Conservation (phyloP, 2,888 invertebrate genomes). For the Trichogramma dendrolimi region DNA sequence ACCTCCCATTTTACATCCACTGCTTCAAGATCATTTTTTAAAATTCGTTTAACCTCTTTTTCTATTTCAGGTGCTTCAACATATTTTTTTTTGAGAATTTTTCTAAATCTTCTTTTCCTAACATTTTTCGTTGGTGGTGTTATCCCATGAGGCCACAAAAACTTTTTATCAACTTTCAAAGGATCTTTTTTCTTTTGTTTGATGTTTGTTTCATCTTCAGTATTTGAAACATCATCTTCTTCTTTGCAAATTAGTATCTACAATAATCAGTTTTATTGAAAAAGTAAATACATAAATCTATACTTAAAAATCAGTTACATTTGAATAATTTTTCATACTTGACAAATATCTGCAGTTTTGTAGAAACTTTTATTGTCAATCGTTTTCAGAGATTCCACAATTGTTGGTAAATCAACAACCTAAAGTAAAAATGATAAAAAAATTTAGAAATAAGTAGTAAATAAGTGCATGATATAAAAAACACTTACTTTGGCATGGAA, state of each 20-base stretch:
- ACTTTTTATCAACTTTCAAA: constrained; percentile 84
- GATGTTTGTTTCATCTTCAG: constrained; percentile 74
- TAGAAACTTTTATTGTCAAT: constrained; percentile 96
- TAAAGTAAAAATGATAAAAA: constrained; percentile 35
- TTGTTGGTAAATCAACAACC: constrained; percentile 86
- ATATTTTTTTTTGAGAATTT: constrained; percentile 93
- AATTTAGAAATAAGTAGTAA: neutral
- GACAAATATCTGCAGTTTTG: constrained; percentile 95
- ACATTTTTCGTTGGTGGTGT: constrained; percentile 96
- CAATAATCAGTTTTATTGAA: constrained; percentile 23
- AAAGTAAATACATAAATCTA: neutral
- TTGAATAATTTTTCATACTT: constrained; percentile 54
- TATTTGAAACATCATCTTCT: constrained; percentile 73
- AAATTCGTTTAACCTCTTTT: constrained; percentile 89
- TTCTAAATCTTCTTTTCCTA: constrained; percentile 84
- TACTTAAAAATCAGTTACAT: neutral
- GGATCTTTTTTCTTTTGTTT: constrained; percentile 83
- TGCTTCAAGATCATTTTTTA: constrained; percentile 90
- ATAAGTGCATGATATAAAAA: neutral
- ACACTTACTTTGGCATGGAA: constrained; percentile 70
- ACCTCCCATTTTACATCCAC: constrained; percentile 84
- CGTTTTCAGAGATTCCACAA: constrained; percentile 91
- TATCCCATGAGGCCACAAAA: constrained; percentile 90
- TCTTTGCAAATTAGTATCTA: constrained; percentile 80
- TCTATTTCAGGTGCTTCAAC: constrained; percentile 97